Base-by-base conservation (phyloP, 1,140 invertebrate genomes). In the Cherax destructor region DNA sequence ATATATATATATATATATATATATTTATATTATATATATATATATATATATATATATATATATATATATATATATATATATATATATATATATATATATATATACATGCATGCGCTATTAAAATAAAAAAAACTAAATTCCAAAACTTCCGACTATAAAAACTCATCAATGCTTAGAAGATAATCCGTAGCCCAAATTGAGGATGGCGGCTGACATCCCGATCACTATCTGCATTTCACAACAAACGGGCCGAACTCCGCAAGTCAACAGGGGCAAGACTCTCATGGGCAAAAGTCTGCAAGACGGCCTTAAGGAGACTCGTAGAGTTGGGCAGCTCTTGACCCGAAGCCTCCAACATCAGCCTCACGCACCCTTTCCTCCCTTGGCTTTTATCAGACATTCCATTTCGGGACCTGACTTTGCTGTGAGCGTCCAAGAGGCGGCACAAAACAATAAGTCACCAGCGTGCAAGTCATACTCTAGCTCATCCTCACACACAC, bases 401-500 rank as follows among this genome's bases (percentile, higher is more conserved):
- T 78, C 85, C 74, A 59, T 61, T 56, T 87, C 85, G 72, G 76
- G 74, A 9, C 77, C 49, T 41, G 65, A 49, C 69, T 87, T 61
- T 18, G 74, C 69, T 50, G 16, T 30, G 21, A 18, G 41, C 76
- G 74, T 87, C 85, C 52, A n/a, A 30, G 74, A 56, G 21, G 50
- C 72, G 50, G 78, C 85, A 87, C 65, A 87, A 87, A 78, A 87
- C 85, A 87, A 87, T 87, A 78, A 77, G 50, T 87, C 85, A 87
- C 69, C 16, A 61, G 24, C 56, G 9, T 87, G 85, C 85, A 87
- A 87, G 85, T 87, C 85, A 87, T 78, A 56, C 86, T 24, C 69
- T 30, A 13, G 24, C 41, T 47, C 83, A 30, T 21, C 65, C 65
- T 13, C 83, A 65, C 56, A 59, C 81, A 65, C 78, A 50, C 18